These are phyloP conservation scores for Stegodyphus dumicola DNA, from an alignment of 1,140 invertebrate genomes.

Conservation along the genomic window DNA sequence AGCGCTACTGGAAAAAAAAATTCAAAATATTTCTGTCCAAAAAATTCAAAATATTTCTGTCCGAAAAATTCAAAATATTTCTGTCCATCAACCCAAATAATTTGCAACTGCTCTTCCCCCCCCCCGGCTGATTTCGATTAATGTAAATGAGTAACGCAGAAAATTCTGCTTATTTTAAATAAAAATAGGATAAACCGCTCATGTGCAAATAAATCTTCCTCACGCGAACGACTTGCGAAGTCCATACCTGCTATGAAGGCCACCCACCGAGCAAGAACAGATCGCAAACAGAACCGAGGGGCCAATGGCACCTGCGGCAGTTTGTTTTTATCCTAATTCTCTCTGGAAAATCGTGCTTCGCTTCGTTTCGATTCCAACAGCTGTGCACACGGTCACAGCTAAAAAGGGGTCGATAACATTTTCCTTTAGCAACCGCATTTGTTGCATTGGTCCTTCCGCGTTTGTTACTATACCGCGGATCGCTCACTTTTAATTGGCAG, in stretches of 20 bases:
- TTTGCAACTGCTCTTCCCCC: too few relatives aligned
- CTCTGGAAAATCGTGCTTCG: background rate
- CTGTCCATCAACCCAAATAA: too few relatives aligned
- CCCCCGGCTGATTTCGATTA: too few relatives aligned
- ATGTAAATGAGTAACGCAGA: too few relatives aligned
- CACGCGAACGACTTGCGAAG: constrained; percentile 10
- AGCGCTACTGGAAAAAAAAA: too few relatives aligned
- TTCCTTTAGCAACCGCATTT: background rate
- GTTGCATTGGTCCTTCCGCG: background rate
- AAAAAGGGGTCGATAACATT: constrained; percentile 26
- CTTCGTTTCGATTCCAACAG: background rate
- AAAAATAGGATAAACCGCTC: too few relatives aligned
- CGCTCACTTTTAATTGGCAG: constrained; percentile 17
- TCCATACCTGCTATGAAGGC: background rate
- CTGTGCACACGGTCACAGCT: background rate
- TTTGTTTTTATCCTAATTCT: constrained; percentile 11
- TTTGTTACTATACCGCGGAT: background rate
- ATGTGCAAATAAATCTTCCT: background rate
- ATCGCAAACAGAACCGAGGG: background rate
- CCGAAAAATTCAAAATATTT: too few relatives aligned
- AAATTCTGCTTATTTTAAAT: too few relatives aligned
- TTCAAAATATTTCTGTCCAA: too few relatives aligned
- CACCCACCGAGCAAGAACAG: constrained; percentile 3
- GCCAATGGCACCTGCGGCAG: constrained; percentile 23
- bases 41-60: too few relatives aligned